Evolutionary conservation across 1,140 invertebrate species (phyloP), one percentile per base, ranked within the genome.

Genomic region (Brachionus rubens): DNA sequence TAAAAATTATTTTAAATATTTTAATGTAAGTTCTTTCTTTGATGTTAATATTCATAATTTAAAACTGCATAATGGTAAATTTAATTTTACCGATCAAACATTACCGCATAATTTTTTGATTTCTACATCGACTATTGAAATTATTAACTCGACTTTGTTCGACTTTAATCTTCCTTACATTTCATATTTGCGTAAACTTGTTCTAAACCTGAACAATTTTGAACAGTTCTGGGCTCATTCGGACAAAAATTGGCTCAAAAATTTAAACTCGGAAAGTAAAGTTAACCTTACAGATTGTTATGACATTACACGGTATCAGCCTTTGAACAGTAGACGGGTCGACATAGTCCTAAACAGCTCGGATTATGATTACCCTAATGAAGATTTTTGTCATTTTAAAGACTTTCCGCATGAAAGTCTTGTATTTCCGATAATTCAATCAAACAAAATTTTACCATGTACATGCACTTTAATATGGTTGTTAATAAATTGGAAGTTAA

Each of bases 351-450:
- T 59, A 14, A 36, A 33, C 3, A 59, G 30, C 9, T 59, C 54
- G 12, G 30, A 59, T 28, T 65, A 65, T 24, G 21, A 21, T 21
- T 65, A 43, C 43, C 59, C 40, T 10, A 46, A 72, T 26, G 46
- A 50, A 9, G 46, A 72, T 21, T 72, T 72, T 41, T 72, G 68
- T 46, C 14, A 21, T 12, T 72, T 72, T 50, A 54, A 36, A 40
- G n/a, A 72, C 30, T 72, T 72, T 50, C 68, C 68, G 12, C 68
- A 72, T 21, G 5, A 48, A 21, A 24, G 30, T 2, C 5, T 48
- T 4, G 28, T 72, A 21, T 72, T 50, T 72, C 46, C 68, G 1
- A 33, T 50, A 0, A 72, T 72, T 28, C 19, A 47, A 14, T 19
- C 46, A 21, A 1, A 2, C 21, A 10, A 0, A 24, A 54, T 12